Base-by-base conservation (phyloP, 2,888 invertebrate genomes). In the Noctua comes region DNA sequence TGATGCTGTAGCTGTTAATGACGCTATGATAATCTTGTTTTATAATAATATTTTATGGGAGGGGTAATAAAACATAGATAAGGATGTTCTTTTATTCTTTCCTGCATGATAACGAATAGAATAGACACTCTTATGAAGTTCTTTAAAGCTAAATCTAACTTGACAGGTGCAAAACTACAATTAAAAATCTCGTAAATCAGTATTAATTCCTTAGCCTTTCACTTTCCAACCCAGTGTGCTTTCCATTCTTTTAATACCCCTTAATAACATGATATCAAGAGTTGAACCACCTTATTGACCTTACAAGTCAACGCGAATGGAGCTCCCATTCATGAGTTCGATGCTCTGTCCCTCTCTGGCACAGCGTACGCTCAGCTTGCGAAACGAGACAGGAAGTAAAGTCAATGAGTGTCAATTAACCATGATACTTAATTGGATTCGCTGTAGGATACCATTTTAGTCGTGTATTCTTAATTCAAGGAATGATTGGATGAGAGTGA, bases 231-330 rank as follows among this genome's bases (percentile, higher is more conserved):
- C 46, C 11, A 65, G 18, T 75, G n/a, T 73, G 66, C 76, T 84
- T 80, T 86, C 80, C 74, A 83, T 72, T 80, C 76, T 90, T 88
- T 89, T 88, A 89, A 87, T 86, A 84, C 90, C 88, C 87, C 88
- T 91, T 90, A 89, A 90, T 88, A 87, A 87, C 85, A 88, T 80
- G 82, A 82, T 90, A 92, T 90, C 91, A 86, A 68, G 90, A 91
- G 94, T 94, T 95, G 93, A 94, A 94, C 93, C 94, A 94, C 93
- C 94, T 93, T 92, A 90, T 93, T 96, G 96, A 96, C 96, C 96
- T 94, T 91, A 90, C 89, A 86, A 92, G 95, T 93, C 95, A 94
- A 91, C 91, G 90, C 92, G 91, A 92, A 93, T 92, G 91, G 91
- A 79, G 75, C 88, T 88, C 89, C 88, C 94, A 95, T 95, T 95